Evolutionary conservation across 2,797 vertebrate species (phyloP).

Genomic region (Gallinago nigripennis): DNA sequence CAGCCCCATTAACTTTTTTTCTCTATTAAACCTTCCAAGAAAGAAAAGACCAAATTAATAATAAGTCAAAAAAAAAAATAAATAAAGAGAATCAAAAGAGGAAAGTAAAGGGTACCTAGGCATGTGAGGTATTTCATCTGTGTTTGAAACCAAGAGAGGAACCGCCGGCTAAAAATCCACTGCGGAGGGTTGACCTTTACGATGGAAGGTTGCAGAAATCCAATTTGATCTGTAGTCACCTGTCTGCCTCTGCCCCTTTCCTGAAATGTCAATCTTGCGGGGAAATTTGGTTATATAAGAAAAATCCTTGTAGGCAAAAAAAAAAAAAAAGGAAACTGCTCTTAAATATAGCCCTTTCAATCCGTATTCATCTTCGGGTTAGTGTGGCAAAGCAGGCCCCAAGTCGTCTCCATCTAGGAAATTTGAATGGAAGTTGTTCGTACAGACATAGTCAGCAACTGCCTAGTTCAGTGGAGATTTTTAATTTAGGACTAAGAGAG

Average conservation of each 20-base stretch:
- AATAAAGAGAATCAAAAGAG: no score
- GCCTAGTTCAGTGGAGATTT: constrained; percentile 41
- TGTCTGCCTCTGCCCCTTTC: constrained; percentile 71
- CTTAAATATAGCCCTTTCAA: constrained; percentile 40
- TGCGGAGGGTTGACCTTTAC: constrained; percentile 73
- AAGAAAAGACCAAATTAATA: background rate
- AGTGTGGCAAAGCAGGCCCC: background rate
- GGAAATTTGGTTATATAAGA: constrained; percentile 70
- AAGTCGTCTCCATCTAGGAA: constrained; percentile 20
- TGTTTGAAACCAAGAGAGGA: constrained; percentile 25
- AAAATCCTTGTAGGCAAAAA: constrained; percentile 66
- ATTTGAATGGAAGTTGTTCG: constrained; percentile 29
- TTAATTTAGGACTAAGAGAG: constrained; percentile 65
- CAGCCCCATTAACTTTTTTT: background rate
- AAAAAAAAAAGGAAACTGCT: background rate
- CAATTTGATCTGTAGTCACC: constrained; percentile 79
- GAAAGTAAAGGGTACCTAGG: background rate
- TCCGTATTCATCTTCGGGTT: constrained; percentile 39
- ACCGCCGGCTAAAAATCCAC: constrained; percentile 35
- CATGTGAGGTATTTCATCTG: background rate
- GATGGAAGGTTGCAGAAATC: constrained; percentile 74
- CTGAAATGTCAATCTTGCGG: constrained; percentile 76
- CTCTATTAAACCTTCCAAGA: background rate
- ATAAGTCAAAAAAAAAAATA: background rate
- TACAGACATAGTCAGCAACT: background rate